Percentiles rank a stretch among this genome's conserved stretches.
Evolutionary conservation across 2,797 vertebrate species (phyloP).

Genomic region (Poeciliopsis paucimaculata): DNA sequence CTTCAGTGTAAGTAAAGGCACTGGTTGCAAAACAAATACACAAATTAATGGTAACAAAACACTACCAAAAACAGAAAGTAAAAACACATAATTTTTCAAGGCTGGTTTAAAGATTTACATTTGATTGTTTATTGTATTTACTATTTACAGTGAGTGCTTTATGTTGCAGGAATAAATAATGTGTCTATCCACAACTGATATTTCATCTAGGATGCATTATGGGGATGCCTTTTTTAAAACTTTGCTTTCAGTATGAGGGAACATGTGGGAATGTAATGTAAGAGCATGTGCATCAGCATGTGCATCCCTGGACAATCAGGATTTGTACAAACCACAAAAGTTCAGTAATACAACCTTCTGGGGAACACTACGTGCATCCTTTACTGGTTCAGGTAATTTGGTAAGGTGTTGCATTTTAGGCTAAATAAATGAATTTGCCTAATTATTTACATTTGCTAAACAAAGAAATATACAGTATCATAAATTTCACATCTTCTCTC

Average conservation of each 20-base stretch:
- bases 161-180: background rate
- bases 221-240: background rate
- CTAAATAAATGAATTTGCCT: background rate
- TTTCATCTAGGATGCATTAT: background rate
- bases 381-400: background rate
- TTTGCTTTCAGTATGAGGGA: background rate
- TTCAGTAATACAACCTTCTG: background rate
- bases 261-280: background rate
- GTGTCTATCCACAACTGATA: too few species aligned
- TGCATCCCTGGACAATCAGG: background rate
- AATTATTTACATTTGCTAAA: background rate
- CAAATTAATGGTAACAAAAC: background rate
- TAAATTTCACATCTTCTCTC: background rate
- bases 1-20: background rate
- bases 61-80: background rate
- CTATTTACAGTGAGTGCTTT: background rate
- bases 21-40: conserved; percentile 1
- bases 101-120: background rate
- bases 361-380: background rate
- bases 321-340: background rate
- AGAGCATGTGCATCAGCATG: background rate
- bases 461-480: background rate
- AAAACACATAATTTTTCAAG: background rate
- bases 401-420: background rate
- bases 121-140: background rate